Conservation (phyloP, 2,113 vertebrate species). For the Heterotilapia buettikoferi region DNA sequence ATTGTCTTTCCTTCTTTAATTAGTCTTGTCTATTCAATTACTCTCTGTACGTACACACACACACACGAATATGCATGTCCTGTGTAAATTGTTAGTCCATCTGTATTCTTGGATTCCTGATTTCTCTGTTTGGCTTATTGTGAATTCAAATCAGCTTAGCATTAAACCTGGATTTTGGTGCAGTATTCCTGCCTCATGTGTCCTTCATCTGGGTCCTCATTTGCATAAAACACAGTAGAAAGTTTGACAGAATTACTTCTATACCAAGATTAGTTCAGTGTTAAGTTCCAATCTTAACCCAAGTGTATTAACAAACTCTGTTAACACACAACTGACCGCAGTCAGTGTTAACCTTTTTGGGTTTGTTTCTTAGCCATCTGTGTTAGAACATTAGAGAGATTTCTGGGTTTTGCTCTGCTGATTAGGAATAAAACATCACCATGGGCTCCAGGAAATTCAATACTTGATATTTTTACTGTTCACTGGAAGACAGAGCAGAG, state of each 20-base stretch:
- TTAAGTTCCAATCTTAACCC: not conserved
- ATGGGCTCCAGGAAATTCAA: not conserved
- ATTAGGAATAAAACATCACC: not conserved
- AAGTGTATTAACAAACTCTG: not conserved
- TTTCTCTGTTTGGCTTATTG: not conserved
- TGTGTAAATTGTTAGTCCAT: not conserved
- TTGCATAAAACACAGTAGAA: not conserved
- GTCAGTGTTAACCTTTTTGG: not conserved
- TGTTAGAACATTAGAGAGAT: not conserved
- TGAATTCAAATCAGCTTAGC: not conserved
- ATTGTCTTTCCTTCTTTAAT: not conserved
- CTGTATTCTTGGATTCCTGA: not conserved
- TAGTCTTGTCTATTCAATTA: not conserved
- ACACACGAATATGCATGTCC: not conserved
- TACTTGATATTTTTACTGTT: not conserved
- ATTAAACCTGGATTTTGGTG: not conserved
- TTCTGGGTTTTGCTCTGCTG: accelerated
- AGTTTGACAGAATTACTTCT: not conserved
- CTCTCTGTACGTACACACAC: not conserved
- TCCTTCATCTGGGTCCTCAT: not conserved
- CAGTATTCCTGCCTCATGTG: not conserved
- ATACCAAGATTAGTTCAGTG: not conserved
- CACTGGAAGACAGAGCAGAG: not conserved
- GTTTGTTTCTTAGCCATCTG: not conserved
- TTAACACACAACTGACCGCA: not conserved